These are phyloP conservation scores for Camponotus vicinus DNA, from an alignment of 1,140 invertebrate species.

Conservation along the genomic window DNA sequence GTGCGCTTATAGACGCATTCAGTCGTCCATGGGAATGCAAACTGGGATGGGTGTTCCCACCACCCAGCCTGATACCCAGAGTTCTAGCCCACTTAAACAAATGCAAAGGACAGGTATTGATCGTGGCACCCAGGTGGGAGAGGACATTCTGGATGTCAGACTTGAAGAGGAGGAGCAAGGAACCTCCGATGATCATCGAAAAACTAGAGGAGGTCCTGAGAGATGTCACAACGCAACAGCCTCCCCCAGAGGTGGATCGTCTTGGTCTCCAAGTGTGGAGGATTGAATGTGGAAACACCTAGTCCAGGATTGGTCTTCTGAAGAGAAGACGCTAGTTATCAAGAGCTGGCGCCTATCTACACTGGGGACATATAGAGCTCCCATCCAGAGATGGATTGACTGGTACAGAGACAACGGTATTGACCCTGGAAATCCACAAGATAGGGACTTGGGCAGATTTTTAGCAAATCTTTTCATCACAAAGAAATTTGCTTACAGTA, in stretches of 20 bases:
- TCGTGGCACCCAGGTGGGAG: not conserved
- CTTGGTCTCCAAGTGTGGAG: constrained; percentile 5
- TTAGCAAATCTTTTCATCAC: not conserved
- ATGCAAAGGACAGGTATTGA: not conserved
- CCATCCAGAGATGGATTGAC: not conserved
- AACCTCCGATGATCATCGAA: no score
- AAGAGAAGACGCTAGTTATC: not conserved
- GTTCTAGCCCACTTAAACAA: not conserved
- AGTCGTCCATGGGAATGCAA: constrained; percentile 4
- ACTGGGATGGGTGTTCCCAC: not conserved
- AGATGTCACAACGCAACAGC: not conserved
- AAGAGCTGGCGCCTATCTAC: not conserved
- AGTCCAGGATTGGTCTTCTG: not conserved
- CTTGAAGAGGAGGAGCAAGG: not conserved
- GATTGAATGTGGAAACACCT: constrained; percentile 4
- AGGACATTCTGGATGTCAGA: not conserved
- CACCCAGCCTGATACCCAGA: not conserved
- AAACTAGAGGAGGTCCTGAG: not conserved
- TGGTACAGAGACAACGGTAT: not conserved
- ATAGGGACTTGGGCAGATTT: not conserved
- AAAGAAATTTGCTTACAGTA: not conserved
- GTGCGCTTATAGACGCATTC: not conserved
- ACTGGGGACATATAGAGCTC: not conserved
- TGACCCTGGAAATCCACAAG: not conserved
- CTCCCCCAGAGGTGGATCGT: not conserved